Percentiles rank a stretch among this genome's conserved stretches.
Evolutionary conservation across 2,797 vertebrate genomes (phyloP).

Genomic region (Diglossa cyanea): DNA sequence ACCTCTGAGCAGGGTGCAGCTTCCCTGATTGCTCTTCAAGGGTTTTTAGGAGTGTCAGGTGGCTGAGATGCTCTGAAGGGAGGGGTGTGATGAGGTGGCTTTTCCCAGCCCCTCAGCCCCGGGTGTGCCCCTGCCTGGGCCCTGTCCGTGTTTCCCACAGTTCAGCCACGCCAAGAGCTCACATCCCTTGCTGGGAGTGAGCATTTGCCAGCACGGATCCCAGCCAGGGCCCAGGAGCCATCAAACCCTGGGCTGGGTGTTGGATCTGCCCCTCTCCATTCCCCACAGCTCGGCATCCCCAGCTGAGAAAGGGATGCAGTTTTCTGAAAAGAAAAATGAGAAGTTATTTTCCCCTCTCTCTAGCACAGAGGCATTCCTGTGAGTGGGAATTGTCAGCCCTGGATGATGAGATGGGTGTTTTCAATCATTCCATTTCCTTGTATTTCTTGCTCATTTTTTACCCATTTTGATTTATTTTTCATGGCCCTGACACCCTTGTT

Average conservation of each 20-base stretch:
- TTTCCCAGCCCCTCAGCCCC: not conserved
- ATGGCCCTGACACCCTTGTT: conserved; percentile 54
- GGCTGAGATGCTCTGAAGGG: not conserved
- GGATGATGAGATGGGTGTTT: conserved; percentile 32
- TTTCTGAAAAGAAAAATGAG: not conserved
- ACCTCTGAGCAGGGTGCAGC: not conserved
- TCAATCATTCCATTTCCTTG: conserved; percentile 30
- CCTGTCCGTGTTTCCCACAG: not conserved
- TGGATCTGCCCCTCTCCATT: not conserved
- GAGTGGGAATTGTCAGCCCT: not conserved
- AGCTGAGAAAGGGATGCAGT: not conserved
- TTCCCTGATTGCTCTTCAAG: not conserved
- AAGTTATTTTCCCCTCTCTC: not conserved
- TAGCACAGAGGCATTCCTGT: not conserved
- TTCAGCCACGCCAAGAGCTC: not conserved
- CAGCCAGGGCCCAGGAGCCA: not conserved
- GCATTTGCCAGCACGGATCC: fast-evolving
- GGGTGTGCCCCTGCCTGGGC: not conserved
- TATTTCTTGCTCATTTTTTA: conserved; percentile 41
- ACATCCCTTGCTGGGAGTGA: fast-evolving
- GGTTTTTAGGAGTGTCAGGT: not conserved
- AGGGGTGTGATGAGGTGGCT: not conserved
- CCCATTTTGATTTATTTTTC: conserved; percentile 46
- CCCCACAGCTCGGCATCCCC: not conserved
- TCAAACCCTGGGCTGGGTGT: not conserved